Conservation (phyloP, 2,888 invertebrate species). For the Bruchidius siliquastri region DNA sequence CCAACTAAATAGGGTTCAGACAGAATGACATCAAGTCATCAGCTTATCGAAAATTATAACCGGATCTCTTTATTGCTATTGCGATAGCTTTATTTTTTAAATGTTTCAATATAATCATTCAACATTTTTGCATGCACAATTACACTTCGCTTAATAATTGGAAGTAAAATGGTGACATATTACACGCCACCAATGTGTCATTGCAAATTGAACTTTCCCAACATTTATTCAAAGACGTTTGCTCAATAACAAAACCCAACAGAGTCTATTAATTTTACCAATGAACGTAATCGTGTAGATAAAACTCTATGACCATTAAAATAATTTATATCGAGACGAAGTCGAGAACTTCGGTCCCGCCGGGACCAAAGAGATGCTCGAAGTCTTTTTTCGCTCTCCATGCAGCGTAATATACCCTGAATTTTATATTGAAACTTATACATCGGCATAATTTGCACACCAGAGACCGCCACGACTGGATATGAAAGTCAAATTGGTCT, state of each 20-base stretch:
- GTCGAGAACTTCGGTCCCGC: not conserved
- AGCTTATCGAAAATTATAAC: too few species aligned
- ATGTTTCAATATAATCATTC: too few species aligned
- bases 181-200: not conserved
- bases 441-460: constrained; percentile 1
- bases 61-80: too few species aligned
- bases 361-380: not conserved
- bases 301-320: not conserved
- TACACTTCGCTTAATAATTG: too few species aligned
- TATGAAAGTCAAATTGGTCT: constrained; percentile 14
- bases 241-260: not conserved
- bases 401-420: not conserved
- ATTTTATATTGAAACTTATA: constrained; percentile 1
- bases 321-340: not conserved
- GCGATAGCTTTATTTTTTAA: too few species aligned
- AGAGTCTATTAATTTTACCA: not conserved
- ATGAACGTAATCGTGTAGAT: not conserved
- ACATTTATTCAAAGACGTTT: not conserved
- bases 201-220: not conserved
- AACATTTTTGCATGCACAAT: too few species aligned
- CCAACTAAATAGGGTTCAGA: too few species aligned
- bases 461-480: not conserved
- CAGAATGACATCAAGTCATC: too few species aligned
- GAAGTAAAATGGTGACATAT: too few species aligned
- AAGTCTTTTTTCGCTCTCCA: not conserved